Percentiles rank a stretch among this genome's conserved stretches.
Conservation (phyloP, 2,113 vertebrate genomes). For the Willisornis vidua region DNA sequence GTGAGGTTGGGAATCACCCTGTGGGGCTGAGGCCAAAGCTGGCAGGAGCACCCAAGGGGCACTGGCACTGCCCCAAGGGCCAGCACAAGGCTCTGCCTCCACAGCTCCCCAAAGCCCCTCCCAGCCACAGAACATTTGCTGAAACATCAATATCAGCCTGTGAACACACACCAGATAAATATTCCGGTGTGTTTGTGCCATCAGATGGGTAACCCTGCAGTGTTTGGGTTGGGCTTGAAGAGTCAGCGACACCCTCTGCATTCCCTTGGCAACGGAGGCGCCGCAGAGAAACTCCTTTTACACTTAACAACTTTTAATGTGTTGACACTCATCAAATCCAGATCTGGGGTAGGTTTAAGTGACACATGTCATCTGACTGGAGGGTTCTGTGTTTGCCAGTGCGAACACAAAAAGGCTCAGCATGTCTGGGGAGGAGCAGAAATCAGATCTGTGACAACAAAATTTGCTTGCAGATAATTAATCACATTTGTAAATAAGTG, state of each 20-base stretch:
- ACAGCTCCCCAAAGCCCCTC: fast-evolving
- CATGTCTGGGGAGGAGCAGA: background rate
- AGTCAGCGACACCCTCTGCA: background rate
- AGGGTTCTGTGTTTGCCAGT: background rate
- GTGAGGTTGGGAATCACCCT: fast-evolving
- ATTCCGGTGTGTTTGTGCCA: background rate
- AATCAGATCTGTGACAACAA: background rate
- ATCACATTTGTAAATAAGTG: background rate
- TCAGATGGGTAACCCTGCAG: background rate
- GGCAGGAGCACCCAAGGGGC: background rate
- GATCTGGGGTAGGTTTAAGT: background rate
- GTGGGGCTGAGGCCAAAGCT: fast-evolving
- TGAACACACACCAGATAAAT: fast-evolving
- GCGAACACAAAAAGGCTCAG: slow-evolving; percentile 30
- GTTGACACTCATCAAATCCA: slow-evolving; percentile 2
- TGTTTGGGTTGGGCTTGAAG: background rate
- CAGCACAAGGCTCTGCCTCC: fast-evolving
- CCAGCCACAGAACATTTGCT: fast-evolving
- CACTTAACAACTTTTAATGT: background rate
- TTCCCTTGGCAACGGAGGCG: background rate
- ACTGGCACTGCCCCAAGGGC: fast-evolving
- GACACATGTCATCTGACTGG: slow-evolving; percentile 38
- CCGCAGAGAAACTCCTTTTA: background rate
- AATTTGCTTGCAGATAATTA: slow-evolving; percentile 1
- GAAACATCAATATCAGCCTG: fast-evolving